These are phyloP conservation scores for Troides helena DNA, from an alignment of 2,888 invertebrate species.

Conservation along the genomic window DNA sequence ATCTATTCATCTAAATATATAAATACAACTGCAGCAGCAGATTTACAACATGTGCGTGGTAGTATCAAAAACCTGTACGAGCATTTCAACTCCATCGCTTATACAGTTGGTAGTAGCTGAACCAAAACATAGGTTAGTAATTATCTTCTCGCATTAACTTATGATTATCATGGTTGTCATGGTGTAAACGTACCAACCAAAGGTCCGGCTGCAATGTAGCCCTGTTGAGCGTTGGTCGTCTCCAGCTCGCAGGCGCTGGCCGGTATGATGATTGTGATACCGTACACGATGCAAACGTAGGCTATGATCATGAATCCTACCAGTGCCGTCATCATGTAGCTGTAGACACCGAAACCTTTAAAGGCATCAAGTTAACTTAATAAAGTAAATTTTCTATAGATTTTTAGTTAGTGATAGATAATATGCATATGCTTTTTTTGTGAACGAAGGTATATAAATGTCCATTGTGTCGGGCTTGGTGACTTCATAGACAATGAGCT, in stretches of 20 bases:
- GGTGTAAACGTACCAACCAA: slow-evolving; percentile 36
- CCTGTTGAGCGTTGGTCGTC: slow-evolving; percentile 58
- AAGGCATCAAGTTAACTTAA: background rate
- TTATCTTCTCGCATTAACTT: too few relatives aligned
- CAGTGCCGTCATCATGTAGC: slow-evolving; percentile 45
- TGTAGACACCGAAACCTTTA: slow-evolving; percentile 46
- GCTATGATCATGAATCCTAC: slow-evolving; percentile 51
- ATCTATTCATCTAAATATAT: too few relatives aligned
- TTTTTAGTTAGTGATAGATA: too few relatives aligned
- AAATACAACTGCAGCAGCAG: too few relatives aligned
- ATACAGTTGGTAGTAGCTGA: too few relatives aligned
- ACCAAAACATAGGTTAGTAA: too few relatives aligned
- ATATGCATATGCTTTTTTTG: background rate
- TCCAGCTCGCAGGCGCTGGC: slow-evolving; percentile 65
- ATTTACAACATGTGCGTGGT: too few relatives aligned
- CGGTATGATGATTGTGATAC: slow-evolving; percentile 57
- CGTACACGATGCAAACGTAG: slow-evolving; percentile 52
- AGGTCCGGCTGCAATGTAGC: slow-evolving; percentile 47
- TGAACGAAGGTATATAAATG: background rate
- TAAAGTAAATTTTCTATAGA: background rate
- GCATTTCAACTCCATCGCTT: too few relatives aligned
- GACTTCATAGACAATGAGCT: too few relatives aligned
- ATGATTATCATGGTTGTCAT: too few relatives aligned
- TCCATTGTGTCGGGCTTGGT: too few relatives aligned
- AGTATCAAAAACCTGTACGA: too few relatives aligned